Base-by-base conservation (phyloP, 1,140 invertebrate species). In the Eumeta japonica region DNA sequence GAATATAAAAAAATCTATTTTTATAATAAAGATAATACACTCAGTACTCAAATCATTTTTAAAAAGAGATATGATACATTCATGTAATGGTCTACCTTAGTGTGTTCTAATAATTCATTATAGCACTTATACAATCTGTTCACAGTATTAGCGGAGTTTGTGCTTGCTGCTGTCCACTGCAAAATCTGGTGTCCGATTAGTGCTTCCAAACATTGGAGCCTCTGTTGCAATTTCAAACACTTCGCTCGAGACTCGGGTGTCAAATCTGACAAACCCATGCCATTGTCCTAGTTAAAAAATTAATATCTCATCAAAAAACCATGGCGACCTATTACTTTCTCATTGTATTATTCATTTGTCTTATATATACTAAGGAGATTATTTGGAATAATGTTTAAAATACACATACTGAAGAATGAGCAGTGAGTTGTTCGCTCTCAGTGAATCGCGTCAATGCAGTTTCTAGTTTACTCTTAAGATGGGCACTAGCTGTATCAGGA, bases 171-270 rank as follows among this genome's bases (percentile, higher is more conserved):
- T 0, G 46, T 74, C 76, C 79, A 81, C 12, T 74, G 63, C 41
- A 67, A 55, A 1, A 82, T 55, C 42, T 50, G 58, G 28, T 71
- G 77, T 1, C 67, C 73, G 7, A 81, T 76, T 1, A 81, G 45
- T 2, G 77, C 62, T 34, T 81, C 80, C 15, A 75, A 75, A 27
- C 67, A 64, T 1, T 61, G 72, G 10, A 80, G 42, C 1, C 62
- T 55, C 16, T 78, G 58, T 31, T 78, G 68, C 1, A 81, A 46
- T 28, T 62, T 70, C 7, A 77, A 48, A 10, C 60, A 40, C 41
- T 75, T 80, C 7, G 59, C 60, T 39, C 77, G 73, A 0, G 70
- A 64, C 35, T 78, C 78, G 1, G 73, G 62, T 10, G 67, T 56
- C n/a, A 76, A 48, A 11, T 78, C 77, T 0, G 68, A 44, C 2